phyloP scores from a whole-genome alignment of 2,797 vertebrate genomes.

The Myotis pilosus region DNA sequence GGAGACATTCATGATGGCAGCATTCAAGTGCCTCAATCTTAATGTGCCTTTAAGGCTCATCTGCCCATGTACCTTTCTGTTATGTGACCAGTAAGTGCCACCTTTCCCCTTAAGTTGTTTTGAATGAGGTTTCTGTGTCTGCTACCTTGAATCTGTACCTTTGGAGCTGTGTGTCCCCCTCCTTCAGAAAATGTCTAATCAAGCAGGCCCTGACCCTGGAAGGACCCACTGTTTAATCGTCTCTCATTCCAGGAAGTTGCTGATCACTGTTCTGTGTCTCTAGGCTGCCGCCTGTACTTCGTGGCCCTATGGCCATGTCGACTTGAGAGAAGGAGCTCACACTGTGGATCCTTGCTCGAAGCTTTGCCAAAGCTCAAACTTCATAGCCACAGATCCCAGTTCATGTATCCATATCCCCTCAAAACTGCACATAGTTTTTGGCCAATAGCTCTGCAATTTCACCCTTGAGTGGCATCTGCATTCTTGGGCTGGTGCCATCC shows the following conservation, averaged over 20 bases:
- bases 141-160: not conserved
- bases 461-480: slow-evolving; percentile 34
- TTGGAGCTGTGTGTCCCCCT: not conserved
- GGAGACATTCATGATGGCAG: not conserved
- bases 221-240: not conserved
- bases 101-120: not conserved
- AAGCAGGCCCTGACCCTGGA: not conserved
- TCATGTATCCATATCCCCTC: not conserved
- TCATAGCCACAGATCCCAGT: not conserved
- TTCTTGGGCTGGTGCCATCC: not conserved
- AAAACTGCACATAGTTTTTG: not conserved
- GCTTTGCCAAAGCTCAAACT: not conserved
- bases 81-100: not conserved
- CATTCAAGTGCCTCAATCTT: not conserved
- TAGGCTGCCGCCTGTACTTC: not conserved
- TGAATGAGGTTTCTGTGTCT: not conserved
- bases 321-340: not conserved
- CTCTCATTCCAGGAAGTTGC: not conserved
- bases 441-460: slow-evolving; percentile 6
- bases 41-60: not conserved
- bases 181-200: not conserved
- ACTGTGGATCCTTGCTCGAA: not conserved
- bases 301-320: rapidly evolving
- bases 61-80: not conserved
- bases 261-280: not conserved